Evolutionary conservation across 2,113 vertebrate genomes (phyloP).

Genomic region (Thryonomys swinderianus): DNA sequence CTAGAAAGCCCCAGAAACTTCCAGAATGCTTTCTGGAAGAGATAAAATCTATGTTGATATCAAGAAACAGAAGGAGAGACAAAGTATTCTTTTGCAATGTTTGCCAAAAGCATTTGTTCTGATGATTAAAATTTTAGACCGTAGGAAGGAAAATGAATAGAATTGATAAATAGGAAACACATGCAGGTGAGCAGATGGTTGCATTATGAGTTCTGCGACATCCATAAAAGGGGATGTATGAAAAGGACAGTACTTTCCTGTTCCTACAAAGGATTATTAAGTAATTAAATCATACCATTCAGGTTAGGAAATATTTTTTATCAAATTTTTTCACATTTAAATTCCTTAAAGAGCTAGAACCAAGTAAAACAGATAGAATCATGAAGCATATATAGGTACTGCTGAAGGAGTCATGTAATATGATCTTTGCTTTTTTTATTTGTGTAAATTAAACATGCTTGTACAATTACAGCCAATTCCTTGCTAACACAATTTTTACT

Average conservation of each 20-base stretch:
- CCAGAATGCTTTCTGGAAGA: background rate
- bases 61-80: background rate
- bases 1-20: background rate
- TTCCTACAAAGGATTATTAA: background rate
- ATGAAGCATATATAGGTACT: background rate
- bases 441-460: background rate
- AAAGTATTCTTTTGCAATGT: background rate
- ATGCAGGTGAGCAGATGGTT: background rate
- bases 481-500: background rate
- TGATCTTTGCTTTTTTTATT: background rate
- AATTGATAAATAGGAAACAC: background rate
- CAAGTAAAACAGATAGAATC: background rate
- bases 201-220: background rate
- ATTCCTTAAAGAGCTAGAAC: background rate
- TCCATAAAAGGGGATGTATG: background rate
- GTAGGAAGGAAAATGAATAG: background rate
- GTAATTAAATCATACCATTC: background rate
- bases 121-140: background rate
- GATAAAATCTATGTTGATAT: background rate
- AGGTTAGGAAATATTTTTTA: background rate
- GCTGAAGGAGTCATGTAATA: background rate
- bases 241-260: background rate
- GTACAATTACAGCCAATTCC: background rate
- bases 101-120: background rate
- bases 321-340: background rate